Base-by-base conservation (phyloP, 2,113 vertebrate species). In the Pavo muticus region DNA sequence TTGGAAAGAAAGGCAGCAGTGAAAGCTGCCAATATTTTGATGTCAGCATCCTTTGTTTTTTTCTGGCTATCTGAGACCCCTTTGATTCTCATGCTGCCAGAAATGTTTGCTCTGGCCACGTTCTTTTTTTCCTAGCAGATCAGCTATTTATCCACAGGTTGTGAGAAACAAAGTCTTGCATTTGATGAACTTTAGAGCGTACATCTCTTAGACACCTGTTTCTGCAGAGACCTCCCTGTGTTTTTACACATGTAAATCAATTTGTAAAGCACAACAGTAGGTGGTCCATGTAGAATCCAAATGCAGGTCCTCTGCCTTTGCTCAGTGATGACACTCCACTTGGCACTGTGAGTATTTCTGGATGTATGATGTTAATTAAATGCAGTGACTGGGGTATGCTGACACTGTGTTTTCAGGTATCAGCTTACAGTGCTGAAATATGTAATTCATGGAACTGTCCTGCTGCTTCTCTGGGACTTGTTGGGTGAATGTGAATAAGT, bases 21-120 rank as follows among this genome's bases (percentile, higher is more conserved):
- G 87, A 80, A 87, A 87, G 77, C 88, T 94, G 96, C 97, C 95
- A 97, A 63, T 89, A 87, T 95, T 97, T 97, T 95, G 86, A 92
- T 95, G 94, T 95, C 91, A 90, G 93, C 86, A 84, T 89, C 75
- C 94, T 96, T 95, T 96, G 85, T 93, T 92, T 96, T 96, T 95
- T 92, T 76, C 88, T 96, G 93, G 90, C 72, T 96, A 90, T 96
- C 71, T 85, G 72, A 86, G 87, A 85, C 90, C 87, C 91, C 91
- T 95, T 91, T 95, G 87, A 96, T 96, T 86, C 65, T 90, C 14
- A 1, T 57, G 79, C 73, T 95, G 91, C 93, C 87, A 92, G 67
- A 91, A 85, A 84, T 71, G 65, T 95, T 95, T 93, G 80, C 80
- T 92, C 90, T 96, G 95, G 75, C 81, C 61, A 7, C 57, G 54